Evolutionary conservation across 1,140 invertebrate genomes (phyloP).

Genomic region (Drosophila quadrilineata): DNA sequence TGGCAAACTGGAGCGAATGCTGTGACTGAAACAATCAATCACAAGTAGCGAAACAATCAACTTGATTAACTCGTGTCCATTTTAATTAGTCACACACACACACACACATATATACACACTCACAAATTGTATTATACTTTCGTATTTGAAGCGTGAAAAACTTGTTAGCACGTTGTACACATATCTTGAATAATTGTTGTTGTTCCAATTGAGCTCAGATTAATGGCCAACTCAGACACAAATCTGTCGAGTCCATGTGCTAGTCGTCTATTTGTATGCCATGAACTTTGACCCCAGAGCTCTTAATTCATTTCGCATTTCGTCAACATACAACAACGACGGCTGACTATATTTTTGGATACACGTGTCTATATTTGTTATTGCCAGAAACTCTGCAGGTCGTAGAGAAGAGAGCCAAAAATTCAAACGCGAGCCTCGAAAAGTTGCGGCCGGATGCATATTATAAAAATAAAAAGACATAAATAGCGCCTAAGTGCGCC

Average conservation of each 20-base stretch:
- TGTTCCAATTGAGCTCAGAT: constrained; percentile 7
- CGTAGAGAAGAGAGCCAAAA: constrained; percentile 10
- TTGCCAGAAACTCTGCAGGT: constrained; percentile 16
- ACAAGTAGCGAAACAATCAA: constrained; percentile 67
- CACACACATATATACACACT: background rate
- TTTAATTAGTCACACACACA: constrained; percentile 52
- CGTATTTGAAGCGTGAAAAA: constrained; percentile 21
- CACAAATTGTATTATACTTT: background rate
- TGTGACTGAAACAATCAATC: constrained; percentile 49
- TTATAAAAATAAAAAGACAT: constrained; percentile 54
- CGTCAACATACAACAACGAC: background rate
- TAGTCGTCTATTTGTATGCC: constrained; percentile 42
- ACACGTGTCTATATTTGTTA: constrained; percentile 1
- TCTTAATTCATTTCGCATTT: background rate
- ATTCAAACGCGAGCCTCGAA: constrained; percentile 14
- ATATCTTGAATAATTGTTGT: constrained; percentile 15
- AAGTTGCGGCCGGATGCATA: constrained; percentile 28
- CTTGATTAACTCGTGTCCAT: constrained; percentile 60
- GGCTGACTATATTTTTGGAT: background rate
- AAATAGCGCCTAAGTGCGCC: constrained; percentile 66
- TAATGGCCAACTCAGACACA: constrained; percentile 21
- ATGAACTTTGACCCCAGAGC: background rate
- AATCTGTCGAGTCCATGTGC: constrained; percentile 42
- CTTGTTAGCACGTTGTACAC: constrained; percentile 33
- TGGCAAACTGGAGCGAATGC: too few relatives aligned